Evolutionary conservation across 2,113 vertebrate species (phyloP).

Genomic region (Aphyosemion australe): DNA sequence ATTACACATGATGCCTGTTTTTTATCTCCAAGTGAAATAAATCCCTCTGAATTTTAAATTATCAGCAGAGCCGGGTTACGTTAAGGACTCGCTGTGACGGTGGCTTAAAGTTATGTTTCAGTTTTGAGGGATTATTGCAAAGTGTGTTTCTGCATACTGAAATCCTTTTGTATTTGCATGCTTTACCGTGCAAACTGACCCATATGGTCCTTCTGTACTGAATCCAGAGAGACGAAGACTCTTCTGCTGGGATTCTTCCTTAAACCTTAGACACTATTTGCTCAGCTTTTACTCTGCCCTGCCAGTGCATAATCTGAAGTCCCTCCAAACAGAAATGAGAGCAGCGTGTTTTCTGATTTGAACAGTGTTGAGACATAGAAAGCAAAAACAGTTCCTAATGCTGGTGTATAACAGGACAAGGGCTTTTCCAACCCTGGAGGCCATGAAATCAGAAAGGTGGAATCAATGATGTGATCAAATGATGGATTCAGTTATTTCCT

Average conservation of each 20-base stretch:
- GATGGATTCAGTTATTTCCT: conserved; percentile 59
- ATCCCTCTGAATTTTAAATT: background rate
- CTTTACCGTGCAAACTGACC: background rate
- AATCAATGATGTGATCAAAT: conserved; percentile 67
- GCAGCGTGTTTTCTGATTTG: conserved; percentile 57
- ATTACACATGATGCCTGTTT: background rate
- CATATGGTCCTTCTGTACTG: conserved; percentile 10
- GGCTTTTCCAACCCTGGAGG: conserved; percentile 38
- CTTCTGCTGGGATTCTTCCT: conserved; percentile 5
- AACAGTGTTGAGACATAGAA: conserved; percentile 27
- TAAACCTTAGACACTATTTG: conserved; percentile 54
- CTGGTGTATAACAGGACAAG: conserved; percentile 11
- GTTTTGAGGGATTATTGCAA: background rate
- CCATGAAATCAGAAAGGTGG: conserved; percentile 47
- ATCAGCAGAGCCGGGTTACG: conserved; percentile 8
- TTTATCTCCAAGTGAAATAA: background rate
- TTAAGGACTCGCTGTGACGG: background rate
- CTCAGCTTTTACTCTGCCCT: conserved; percentile 50
- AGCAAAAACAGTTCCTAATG: conserved; percentile 46
- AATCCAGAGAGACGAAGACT: conserved; percentile 33
- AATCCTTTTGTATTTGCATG: background rate
- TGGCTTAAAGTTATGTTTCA: background rate
- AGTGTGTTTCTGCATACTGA: conserved; percentile 2
- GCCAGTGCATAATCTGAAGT: conserved; percentile 34
- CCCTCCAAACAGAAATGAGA: conserved; percentile 47